phyloP scores from a whole-genome alignment of 2,797 vertebrate species.

The Takifugu rubripes region DNA sequence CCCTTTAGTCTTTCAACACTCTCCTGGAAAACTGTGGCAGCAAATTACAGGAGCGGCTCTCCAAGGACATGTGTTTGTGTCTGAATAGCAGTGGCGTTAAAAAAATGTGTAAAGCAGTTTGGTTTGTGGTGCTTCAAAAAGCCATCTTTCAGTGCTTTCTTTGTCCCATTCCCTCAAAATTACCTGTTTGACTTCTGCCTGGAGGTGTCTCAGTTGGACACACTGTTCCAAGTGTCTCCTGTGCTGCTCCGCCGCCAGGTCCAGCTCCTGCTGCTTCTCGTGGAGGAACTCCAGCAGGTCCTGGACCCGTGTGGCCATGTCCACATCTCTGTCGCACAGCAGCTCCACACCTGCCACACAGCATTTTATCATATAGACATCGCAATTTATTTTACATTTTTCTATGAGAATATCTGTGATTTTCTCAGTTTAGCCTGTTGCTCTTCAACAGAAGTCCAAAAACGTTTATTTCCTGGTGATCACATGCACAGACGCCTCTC shows the following conservation, averaged over 20 bases:
- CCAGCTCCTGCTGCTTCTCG: slow-evolving; percentile 98
- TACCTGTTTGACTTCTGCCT: slow-evolving; percentile 99
- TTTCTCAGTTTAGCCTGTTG: too few species aligned
- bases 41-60: slow-evolving; percentile 8
- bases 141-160: background rate
- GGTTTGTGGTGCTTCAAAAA: background rate
- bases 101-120: too few species aligned
- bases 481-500: too few species aligned
- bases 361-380: background rate
- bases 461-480: too few species aligned
- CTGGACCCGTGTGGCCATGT: slow-evolving; percentile 97
- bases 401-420: too few species aligned
- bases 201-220: slow-evolving; percentile 91
- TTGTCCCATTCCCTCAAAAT: background rate
- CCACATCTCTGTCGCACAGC: slow-evolving; percentile 93
- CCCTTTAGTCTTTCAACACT: slow-evolving; percentile 18
- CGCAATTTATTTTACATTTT: background rate
- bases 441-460: too few species aligned
- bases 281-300: slow-evolving; percentile 97
- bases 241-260: slow-evolving; percentile 91
- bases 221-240: slow-evolving; percentile 96
- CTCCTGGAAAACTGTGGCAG: slow-evolving; percentile 15
- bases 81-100: background rate
- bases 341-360: slow-evolving; percentile 87
- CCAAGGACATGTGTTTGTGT: background rate